Evolutionary conservation across 2,888 invertebrate species (phyloP).

Genomic region (Xiphydria camelus): DNA sequence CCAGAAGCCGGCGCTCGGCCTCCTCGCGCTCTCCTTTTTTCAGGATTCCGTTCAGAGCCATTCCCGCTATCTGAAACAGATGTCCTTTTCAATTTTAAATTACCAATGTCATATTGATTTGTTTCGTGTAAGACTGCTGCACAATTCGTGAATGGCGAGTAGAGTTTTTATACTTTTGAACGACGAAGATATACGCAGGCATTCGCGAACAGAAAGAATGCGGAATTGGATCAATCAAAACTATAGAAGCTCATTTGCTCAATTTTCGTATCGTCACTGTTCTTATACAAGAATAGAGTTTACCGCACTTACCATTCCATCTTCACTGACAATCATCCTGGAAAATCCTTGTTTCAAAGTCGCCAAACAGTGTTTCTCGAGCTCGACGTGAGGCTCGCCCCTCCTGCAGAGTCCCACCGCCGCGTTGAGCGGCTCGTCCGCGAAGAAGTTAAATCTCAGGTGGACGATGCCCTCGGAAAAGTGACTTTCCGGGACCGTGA

Average conservation of each 20-base stretch:
- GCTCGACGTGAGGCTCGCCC: slow-evolving; percentile 71
- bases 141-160: too few species aligned
- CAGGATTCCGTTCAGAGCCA: slow-evolving; percentile 77
- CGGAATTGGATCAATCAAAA: too few species aligned
- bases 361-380: slow-evolving; percentile 72
- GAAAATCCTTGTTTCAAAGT: slow-evolving; percentile 78
- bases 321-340: slow-evolving; percentile 67
- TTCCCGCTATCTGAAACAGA: slow-evolving; percentile 72
- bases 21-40: slow-evolving; percentile 73
- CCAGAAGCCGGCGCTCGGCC: slow-evolving; percentile 69
- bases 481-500: slow-evolving; percentile 59
- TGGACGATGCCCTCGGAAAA: slow-evolving; percentile 71
- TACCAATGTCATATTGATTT: too few species aligned
- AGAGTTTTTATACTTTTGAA: too few species aligned
- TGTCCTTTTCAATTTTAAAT: not conserved
- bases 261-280: not conserved
- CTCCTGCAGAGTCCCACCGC: slow-evolving; percentile 74
- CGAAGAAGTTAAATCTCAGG: slow-evolving; percentile 75
- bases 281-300: not conserved
- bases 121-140: too few species aligned
- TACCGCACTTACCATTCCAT: slow-evolving; percentile 62
- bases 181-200: too few species aligned
- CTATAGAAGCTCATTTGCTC: not conserved
- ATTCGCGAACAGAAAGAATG: too few species aligned
- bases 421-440: slow-evolving; percentile 81